Evolutionary conservation across 2,797 vertebrate species (phyloP).

Genomic region (Propithecus perrieri): DNA sequence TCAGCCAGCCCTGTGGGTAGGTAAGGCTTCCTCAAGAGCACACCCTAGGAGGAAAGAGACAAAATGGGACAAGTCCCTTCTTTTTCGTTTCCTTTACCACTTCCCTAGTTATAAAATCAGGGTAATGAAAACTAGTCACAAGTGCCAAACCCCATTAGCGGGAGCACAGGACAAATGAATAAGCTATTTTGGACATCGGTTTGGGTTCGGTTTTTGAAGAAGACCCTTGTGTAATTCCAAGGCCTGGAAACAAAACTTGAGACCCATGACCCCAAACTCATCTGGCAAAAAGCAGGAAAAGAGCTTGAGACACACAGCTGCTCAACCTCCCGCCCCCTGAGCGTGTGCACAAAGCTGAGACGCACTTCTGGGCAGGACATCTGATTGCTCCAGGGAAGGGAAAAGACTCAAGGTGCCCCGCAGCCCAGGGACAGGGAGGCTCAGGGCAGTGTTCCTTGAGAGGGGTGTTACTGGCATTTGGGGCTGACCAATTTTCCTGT

Average conservation of each 20-base stretch:
- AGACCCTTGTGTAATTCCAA: not conserved
- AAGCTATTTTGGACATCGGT: not conserved
- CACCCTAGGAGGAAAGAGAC: not conserved
- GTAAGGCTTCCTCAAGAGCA: not conserved
- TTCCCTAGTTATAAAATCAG: not conserved
- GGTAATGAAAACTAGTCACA: not conserved
- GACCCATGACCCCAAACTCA: not conserved
- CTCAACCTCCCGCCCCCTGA: not conserved
- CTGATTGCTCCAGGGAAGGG: not conserved
- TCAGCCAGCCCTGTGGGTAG: rapidly evolving
- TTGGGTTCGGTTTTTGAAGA: not conserved
- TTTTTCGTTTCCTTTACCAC: not conserved
- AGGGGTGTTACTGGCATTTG: not conserved
- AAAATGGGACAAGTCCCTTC: not conserved
- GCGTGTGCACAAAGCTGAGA: not conserved
- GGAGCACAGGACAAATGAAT: not conserved
- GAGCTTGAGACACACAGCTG: too few relatives aligned
- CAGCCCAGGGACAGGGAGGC: not conserved
- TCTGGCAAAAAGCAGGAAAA: not conserved
- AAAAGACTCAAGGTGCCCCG: not conserved
- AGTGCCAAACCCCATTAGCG: not conserved
- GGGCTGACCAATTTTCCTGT: not conserved
- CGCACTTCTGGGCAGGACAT: not conserved
- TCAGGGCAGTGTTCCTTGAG: rapidly evolving
- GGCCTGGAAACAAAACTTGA: not conserved